Base-by-base conservation (phyloP, 2,888 invertebrate species). In the Polyploca ridens region DNA sequence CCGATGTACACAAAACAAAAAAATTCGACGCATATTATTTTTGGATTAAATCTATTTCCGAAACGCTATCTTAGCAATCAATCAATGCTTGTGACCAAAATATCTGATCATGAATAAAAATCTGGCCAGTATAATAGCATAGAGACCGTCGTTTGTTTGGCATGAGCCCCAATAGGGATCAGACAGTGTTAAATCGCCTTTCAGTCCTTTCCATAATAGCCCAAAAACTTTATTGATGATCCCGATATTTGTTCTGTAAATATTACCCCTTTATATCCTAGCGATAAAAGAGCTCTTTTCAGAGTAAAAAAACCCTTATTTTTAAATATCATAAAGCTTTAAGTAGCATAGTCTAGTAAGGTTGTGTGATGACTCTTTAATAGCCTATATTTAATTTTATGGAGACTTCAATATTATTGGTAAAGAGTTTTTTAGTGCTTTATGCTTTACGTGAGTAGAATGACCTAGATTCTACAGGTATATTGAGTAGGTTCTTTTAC, bases 201-300 rank as follows among this genome's bases (percentile, higher is more conserved):
- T 61, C 61, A 27, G 19, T 11, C 41, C 44, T n/a, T 61, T 19
- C 16, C 27, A 44, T 61, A 61, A 41, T 41, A 27, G 10, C 27
- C 8, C 16, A 44, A 41, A 41, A 61, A 35, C 27, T 27, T 61
- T 41, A 61, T 61, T 61, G 61, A 61, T 61, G 27, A 16, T 7
- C 61, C 44, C 54, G 54, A 54, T 41, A 61, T 61, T 44, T 41
- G 16, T 60, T 41, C 60, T 33, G 38, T 61, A 61, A 44, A 61
- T 61, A 60, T 60, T 41, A 16, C 41, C 44, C 61, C 41, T 19
- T 61, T 61, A 61, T 44, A 61, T 14, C 44, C 41, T 13, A 5
- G 38, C 60, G 60, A 35, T 38, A 60, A 38, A 46, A 13, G 38
- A 14, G 10, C 13, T 16, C 8, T 41, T 13, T 41, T 44, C 41